These are phyloP conservation scores for Peromyscus aztecus DNA, from an alignment of 2,797 vertebrate species.

Conservation along the genomic window DNA sequence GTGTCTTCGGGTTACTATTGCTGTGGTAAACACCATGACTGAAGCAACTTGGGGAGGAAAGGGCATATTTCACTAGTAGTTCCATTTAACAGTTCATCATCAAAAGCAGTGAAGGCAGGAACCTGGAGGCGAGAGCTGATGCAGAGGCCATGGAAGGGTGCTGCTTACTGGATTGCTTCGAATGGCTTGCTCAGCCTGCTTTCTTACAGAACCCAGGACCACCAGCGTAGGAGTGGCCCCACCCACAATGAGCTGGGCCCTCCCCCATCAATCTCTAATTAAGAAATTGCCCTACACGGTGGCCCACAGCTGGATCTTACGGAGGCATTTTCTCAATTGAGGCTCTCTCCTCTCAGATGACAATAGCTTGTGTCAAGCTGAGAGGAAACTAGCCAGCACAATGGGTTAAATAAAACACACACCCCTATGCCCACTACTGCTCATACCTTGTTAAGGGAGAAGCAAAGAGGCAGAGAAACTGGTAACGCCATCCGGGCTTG, in stretches of 20 bases:
- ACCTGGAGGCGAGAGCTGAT: not conserved
- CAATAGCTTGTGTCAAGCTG: not conserved
- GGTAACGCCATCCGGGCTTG: conserved; percentile 38
- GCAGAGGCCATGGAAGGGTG: not conserved
- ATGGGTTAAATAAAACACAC: not conserved
- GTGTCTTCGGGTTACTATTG: not conserved
- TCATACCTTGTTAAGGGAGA: not conserved
- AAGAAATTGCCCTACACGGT: not conserved
- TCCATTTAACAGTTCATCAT: not conserved
- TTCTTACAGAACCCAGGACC: not conserved
- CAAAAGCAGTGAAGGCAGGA: not conserved
- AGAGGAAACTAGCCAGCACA: not conserved
- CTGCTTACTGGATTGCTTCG: not conserved
- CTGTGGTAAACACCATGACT: not conserved
- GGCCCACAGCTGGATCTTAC: not conserved
- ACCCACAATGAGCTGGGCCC: not conserved
- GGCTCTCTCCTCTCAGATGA: not conserved
- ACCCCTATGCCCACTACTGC: not conserved
- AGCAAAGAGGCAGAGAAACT: not conserved
- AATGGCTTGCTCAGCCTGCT: not conserved
- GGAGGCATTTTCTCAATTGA: not conserved
- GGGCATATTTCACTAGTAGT: not conserved
- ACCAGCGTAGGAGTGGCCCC: not conserved
- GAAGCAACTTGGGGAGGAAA: not conserved
- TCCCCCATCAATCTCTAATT: not conserved